Evolutionary conservation across 2,113 vertebrate species (phyloP).

Genomic region (Gymnorhina tibicen): DNA sequence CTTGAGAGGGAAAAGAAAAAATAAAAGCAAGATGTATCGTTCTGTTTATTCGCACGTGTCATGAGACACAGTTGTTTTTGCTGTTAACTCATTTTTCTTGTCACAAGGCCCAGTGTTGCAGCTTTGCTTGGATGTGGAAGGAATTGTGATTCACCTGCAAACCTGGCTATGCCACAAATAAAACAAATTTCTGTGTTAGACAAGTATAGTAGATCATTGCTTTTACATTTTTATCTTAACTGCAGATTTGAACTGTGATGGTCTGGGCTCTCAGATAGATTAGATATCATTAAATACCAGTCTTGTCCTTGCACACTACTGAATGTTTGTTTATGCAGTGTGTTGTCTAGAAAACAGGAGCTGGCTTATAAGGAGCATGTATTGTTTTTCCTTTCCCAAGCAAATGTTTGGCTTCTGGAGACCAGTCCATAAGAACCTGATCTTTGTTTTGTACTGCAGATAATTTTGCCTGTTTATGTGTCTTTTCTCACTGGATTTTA

Average conservation of each 20-base stretch:
- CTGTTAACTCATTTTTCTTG: slow-evolving; percentile 50
- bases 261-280: background rate
- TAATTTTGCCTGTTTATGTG: background rate
- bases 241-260: background rate
- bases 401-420: background rate
- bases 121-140: background rate
- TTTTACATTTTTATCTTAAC: background rate
- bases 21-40: background rate
- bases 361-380: background rate
- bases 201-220: background rate
- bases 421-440: background rate
- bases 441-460: background rate
- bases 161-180: background rate
- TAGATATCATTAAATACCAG: background rate
- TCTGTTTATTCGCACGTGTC: background rate
- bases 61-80: background rate
- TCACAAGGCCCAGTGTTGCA: background rate
- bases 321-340: background rate
- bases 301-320: background rate
- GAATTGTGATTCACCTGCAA: background rate
- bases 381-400: background rate
- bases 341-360: background rate
- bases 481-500: background rate
- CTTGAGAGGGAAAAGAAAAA: background rate
- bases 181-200: background rate